phyloP scores from a whole-genome alignment of 1,140 invertebrate species.

The Drosophila ironensis region DNA sequence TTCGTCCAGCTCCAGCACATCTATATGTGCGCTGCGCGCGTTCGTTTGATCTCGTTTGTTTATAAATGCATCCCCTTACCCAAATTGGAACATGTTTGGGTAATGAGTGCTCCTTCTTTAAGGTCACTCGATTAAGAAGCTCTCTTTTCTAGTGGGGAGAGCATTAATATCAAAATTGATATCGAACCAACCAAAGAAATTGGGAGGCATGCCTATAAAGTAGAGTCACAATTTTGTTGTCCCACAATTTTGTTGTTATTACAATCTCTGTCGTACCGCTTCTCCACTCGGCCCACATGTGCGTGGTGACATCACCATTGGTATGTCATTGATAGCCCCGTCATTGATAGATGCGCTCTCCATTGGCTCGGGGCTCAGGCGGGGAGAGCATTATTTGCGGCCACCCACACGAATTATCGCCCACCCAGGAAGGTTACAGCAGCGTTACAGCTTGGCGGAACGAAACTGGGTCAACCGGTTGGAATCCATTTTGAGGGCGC shows the following conservation, averaged over 20 bases:
- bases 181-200: too few relatives aligned
- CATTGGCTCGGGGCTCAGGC: not conserved
- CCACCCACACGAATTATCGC: conserved; percentile 2
- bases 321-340: conserved; percentile 5
- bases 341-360: conserved; percentile 20
- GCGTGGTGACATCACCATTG: conserved; percentile 59
- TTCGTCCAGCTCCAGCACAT: conserved; percentile 13
- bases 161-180: too few relatives aligned
- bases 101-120: too few relatives aligned
- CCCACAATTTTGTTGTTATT: not conserved
- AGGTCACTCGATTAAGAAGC: too few relatives aligned
- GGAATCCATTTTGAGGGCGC: conserved; percentile 13
- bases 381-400: conserved; percentile 1
- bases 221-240: too few relatives aligned
- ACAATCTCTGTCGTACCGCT: conserved; percentile 1
- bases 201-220: too few relatives aligned
- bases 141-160: too few relatives aligned
- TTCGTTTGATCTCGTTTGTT: conserved; percentile 50
- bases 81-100: not conserved
- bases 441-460: conserved; percentile 7
- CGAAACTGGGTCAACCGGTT: conserved; percentile 58
- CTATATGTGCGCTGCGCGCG: conserved; percentile 23
- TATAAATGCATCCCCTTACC: conserved; percentile 9
- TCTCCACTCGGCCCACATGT: not conserved
- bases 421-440: conserved; percentile 26